Evolutionary conservation across 2,113 vertebrate genomes (phyloP).

Genomic region (Delphinus delphis): DNA sequence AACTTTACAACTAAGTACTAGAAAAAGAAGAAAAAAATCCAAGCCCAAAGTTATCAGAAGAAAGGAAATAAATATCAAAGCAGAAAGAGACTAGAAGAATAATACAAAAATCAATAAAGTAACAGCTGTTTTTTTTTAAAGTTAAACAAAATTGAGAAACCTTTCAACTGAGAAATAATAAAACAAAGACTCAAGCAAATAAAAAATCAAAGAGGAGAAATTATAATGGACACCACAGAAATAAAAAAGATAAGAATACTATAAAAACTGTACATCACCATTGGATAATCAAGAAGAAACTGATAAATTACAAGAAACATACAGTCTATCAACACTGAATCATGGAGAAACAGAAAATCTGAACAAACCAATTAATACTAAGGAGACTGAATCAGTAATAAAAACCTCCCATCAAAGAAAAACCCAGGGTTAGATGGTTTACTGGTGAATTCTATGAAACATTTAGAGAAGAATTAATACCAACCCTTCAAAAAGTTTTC

Average conservation of each 20-base stretch:
- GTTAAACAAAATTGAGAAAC: not conserved
- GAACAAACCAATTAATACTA: not conserved
- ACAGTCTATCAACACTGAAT: not conserved
- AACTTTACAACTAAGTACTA: not conserved
- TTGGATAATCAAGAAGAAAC: not conserved
- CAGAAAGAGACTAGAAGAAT: not conserved
- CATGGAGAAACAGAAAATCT: not conserved
- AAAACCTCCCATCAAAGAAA: not conserved
- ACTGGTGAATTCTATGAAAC: not conserved
- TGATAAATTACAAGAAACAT: not conserved
- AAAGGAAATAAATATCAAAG: not conserved
- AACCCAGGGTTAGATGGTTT: not conserved
- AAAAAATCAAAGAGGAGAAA: not conserved
- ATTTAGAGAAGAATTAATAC: not conserved
- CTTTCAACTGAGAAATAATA: not conserved
- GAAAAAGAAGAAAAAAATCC: not conserved
- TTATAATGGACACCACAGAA: not conserved
- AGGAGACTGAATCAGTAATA: not conserved
- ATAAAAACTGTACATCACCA: not conserved
- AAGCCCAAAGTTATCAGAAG: not conserved
- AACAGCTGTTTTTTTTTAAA: not conserved
- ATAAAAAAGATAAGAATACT: not conserved
- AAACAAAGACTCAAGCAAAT: not conserved
- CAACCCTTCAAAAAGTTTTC: not conserved
- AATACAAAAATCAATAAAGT: not conserved